Conservation (phyloP, 2,797 vertebrate species). For the Diglossa cyanea region DNA sequence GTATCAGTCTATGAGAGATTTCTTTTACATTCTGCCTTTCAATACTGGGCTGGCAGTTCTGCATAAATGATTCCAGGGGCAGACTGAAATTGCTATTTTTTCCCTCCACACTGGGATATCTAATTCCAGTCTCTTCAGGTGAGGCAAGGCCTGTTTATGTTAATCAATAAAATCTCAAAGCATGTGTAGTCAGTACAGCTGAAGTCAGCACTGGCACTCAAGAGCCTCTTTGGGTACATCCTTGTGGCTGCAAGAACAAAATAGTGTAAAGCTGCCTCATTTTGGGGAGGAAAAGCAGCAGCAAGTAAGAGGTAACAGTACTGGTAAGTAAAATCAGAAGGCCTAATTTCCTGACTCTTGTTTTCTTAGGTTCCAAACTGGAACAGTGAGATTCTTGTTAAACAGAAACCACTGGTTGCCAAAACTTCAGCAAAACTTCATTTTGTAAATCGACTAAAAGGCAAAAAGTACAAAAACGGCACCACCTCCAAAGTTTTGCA, state of each 20-base stretch:
- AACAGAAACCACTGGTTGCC: constrained; percentile 86
- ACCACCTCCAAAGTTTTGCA: constrained; percentile 88
- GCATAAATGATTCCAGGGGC: neutral
- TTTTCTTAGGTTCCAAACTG: constrained; percentile 88
- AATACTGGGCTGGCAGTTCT: neutral
- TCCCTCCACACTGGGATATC: neutral
- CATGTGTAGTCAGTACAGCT: neutral
- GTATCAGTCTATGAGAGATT: neutral
- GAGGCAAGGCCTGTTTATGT: neutral
- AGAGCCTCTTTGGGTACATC: neutral
- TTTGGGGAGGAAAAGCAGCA: neutral
- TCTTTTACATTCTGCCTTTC: neutral
- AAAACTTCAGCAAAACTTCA: constrained; percentile 93
- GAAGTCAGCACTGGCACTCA: neutral
- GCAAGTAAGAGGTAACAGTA: neutral
- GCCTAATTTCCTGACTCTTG: constrained; percentile 11
- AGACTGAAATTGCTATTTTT: neutral
- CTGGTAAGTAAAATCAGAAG: neutral
- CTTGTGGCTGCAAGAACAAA: neutral
- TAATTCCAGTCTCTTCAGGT: neutral
- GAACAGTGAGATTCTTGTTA: constrained; percentile 90
- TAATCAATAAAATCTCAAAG: neutral
- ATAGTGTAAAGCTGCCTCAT: neutral
- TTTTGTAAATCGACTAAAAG: constrained; percentile 90
- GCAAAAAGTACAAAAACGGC: constrained; percentile 88